Base-by-base conservation (phyloP, 2,797 vertebrate genomes). In the Stomatorhinus walkeri region DNA sequence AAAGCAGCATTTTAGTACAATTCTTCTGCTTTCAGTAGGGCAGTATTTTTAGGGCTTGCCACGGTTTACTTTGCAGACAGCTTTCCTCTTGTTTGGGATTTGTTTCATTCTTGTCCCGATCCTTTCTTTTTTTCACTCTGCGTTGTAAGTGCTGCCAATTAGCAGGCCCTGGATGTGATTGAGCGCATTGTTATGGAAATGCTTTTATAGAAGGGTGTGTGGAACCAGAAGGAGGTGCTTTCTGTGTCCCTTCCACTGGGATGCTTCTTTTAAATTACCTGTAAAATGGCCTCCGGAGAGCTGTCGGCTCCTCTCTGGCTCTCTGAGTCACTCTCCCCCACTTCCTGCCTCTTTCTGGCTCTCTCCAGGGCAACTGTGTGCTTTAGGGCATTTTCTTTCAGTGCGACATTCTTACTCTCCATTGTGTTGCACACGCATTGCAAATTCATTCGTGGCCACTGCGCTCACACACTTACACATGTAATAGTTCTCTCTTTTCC, bases 221-320 rank as follows among this genome's bases (percentile, higher is more conserved):
- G 90, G 91, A 91, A 93, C 22, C 40, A 19, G 85, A 88, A 91
- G 91, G 91, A 91, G 92, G 92, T 90, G 88, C 94, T 94, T 93
- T 94, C 90, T 91, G 91, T 92, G 92, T 90, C 88, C 36, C 92
- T 90, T 91, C 93, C 91, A 93, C 91, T 86, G 91, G 93, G 92
- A 91, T 91, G 93, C 92, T 91, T 94, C 93, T 94, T 87, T 94
- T 94, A 95, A 95, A 95, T 96, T 95, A 95, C 94, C 94, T 95
- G 94, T 95, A 94, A 95, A 91, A 94, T 93, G 93, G 93, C 93
- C 94, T 94, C 93, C 88, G 92, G 93, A 93, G 94, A 91, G 88
- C 90, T 91, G 91, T 54, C 48, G 40, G 43, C 72, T 40, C 86
- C 85, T 54, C 87, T 87, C 86, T 91, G 89, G 91, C 90, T 89